These are phyloP conservation scores for Steinernema khuongi DNA, from an alignment of 1,140 invertebrate genomes.

Conservation along the genomic window DNA sequence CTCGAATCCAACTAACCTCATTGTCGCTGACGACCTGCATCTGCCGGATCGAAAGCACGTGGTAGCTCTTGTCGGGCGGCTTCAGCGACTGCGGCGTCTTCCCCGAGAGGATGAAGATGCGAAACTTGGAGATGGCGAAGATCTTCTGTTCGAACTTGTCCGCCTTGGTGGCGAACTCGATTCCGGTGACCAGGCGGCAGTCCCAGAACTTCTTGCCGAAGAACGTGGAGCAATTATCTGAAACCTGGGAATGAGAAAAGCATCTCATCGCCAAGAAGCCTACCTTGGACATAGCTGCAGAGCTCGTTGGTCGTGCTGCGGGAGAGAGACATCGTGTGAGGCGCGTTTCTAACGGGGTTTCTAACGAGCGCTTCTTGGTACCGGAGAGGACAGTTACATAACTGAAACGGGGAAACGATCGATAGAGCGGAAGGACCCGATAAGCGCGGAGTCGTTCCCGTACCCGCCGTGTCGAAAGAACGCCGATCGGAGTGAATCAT, in stretches of 20 bases:
- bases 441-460: neutral
- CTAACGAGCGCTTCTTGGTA: neutral
- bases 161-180: slow-evolving; percentile 43
- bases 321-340: slow-evolving; percentile 47
- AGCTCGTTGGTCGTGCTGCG: slow-evolving; percentile 44
- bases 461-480: neutral
- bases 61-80: slow-evolving; percentile 49
- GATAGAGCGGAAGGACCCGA: slow-evolving; percentile 11
- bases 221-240: slow-evolving; percentile 46
- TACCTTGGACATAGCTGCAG: slow-evolving; percentile 48
- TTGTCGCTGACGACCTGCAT: slow-evolving; percentile 38
- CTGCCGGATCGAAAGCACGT: slow-evolving; percentile 45
- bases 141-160: slow-evolving; percentile 52
- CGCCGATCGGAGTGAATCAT: slow-evolving; percentile 29
- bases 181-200: slow-evolving; percentile 38
- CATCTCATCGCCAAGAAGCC: slow-evolving; percentile 13
- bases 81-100: slow-evolving; percentile 48
- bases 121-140: slow-evolving; percentile 55
- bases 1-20: too few species aligned
- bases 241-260: slow-evolving; percentile 25
- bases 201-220: slow-evolving; percentile 58
- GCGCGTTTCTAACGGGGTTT: neutral
- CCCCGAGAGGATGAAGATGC: slow-evolving; percentile 49
- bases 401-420: slow-evolving; percentile 14
- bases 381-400: slow-evolving; percentile 17